Percentiles rank a stretch among this genome's conserved stretches.
These are phyloP conservation scores for Drosophila pseudotakahashii DNA, from an alignment of 2,888 invertebrate genomes.

Conservation along the genomic window DNA sequence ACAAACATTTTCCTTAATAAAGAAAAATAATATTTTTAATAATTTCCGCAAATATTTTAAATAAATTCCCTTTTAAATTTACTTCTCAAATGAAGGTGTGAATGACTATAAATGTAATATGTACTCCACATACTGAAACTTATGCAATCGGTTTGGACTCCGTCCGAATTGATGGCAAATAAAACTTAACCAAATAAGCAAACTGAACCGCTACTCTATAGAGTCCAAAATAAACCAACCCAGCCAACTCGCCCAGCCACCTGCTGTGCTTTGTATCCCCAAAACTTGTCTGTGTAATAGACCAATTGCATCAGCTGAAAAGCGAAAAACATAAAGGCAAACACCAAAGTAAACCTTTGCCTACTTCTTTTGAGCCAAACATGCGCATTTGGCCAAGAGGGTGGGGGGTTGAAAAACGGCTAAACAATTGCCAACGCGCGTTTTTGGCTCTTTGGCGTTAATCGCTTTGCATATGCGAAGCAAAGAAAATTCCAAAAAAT, in stretches of 20 bases:
- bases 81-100: background rate
- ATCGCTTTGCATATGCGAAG: conserved; percentile 45
- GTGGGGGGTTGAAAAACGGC: conserved; percentile 27
- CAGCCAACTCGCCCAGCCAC: conserved; percentile 17
- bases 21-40: too few species aligned
- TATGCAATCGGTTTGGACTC: conserved; percentile 14
- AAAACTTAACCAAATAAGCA: conserved; percentile 36
- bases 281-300: background rate
- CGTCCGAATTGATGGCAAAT: conserved; percentile 20
- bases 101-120: background rate
- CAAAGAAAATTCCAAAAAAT: conserved; percentile 36
- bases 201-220: conserved; percentile 24
- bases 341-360: conserved; percentile 14
- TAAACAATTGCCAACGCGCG: conserved; percentile 36
- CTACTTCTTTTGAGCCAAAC: conserved; percentile 16
- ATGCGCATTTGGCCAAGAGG: conserved; percentile 40
- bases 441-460: conserved; percentile 53
- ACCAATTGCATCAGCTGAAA: conserved; percentile 68
- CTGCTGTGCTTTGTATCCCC: conserved; percentile 29
- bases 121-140: background rate
- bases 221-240: conserved; percentile 7
- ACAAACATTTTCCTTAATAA: too few species aligned
- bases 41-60: too few species aligned
- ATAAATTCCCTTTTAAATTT: background rate
- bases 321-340: conserved; percentile 40